Conservation (phyloP, 2,888 invertebrate genomes). For the Diarsia dahlii region DNA sequence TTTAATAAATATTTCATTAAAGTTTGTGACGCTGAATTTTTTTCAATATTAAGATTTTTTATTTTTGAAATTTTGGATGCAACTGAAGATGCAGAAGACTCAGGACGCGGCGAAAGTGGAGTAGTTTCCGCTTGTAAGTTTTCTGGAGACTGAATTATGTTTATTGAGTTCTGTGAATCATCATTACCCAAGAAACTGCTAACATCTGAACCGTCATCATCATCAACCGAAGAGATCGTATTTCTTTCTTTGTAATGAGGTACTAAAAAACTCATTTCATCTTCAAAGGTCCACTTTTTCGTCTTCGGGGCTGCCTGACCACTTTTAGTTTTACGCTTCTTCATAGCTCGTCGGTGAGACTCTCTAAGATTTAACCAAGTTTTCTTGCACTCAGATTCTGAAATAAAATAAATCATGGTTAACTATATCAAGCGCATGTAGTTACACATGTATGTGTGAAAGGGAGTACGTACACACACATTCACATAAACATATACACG, state of each 20-base stretch:
- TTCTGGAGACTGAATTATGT: slow-evolving; percentile 56
- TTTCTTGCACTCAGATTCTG: slow-evolving; percentile 64
- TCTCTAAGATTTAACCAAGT: slow-evolving; percentile 63
- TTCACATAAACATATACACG: slow-evolving; percentile 43
- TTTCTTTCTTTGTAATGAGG: slow-evolving; percentile 64
- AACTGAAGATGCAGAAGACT: slow-evolving; percentile 60
- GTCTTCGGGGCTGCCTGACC: slow-evolving; percentile 61
- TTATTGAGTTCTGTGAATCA: slow-evolving; percentile 60
- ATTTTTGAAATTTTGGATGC: slow-evolving; percentile 47
- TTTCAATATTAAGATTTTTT: slow-evolving; percentile 37
- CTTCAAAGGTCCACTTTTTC: slow-evolving; percentile 65
- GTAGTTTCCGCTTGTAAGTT: slow-evolving; percentile 53
- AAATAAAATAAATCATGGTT: slow-evolving; percentile 57
- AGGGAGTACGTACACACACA: slow-evolving; percentile 41
- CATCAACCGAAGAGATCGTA: slow-evolving; percentile 57
- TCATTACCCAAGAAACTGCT: slow-evolving; percentile 58
- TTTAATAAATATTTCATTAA: slow-evolving; percentile 61
- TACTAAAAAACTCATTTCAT: slow-evolving; percentile 65
- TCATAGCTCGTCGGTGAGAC: slow-evolving; percentile 56
- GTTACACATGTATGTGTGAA: slow-evolving; percentile 44
- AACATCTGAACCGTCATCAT: slow-evolving; percentile 56
- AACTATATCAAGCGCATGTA: slow-evolving; percentile 50
- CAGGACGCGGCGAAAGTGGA: slow-evolving; percentile 53
- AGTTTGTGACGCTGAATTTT: slow-evolving; percentile 51
- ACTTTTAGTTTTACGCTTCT: slow-evolving; percentile 64